Evolutionary conservation across 2,888 invertebrate genomes (phyloP).

Genomic region (Leucophora obtusa): DNA sequence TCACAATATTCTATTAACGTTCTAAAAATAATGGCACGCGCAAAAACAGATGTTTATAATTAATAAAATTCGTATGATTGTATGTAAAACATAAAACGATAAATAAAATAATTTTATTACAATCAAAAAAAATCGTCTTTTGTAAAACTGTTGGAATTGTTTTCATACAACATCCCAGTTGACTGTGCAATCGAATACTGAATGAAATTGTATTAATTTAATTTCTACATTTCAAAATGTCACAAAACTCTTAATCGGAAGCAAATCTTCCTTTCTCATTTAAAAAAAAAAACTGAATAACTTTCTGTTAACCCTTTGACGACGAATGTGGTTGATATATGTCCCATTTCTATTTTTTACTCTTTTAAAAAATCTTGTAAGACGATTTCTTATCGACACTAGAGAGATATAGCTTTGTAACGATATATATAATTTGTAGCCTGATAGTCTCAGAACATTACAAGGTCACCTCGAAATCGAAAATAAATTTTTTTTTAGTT

Average conservation of each 20-base stretch:
- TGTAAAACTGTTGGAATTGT: neutral
- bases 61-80: neutral
- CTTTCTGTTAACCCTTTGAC: too few relatives aligned
- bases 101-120: neutral
- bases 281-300: neutral
- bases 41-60: neutral
- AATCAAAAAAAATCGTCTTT: neutral
- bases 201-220: constrained; percentile 33
- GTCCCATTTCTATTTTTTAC: too few relatives aligned
- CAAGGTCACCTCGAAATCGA: too few relatives aligned
- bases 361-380: too few relatives aligned
- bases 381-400: too few relatives aligned
- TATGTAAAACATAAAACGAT: neutral
- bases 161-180: constrained; percentile 39
- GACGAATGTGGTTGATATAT: too few relatives aligned
- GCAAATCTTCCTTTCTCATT: constrained; percentile 21
- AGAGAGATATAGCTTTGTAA: too few relatives aligned
- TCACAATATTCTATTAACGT: constrained; percentile 20
- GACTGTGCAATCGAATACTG: constrained; percentile 35
- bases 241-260: constrained; percentile 30
- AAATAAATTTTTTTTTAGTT: too few relatives aligned
- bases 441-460: too few relatives aligned
- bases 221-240: constrained; percentile 25
- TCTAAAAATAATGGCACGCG: constrained; percentile 15
- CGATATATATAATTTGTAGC: too few relatives aligned